phyloP scores from a whole-genome alignment of 1,140 invertebrate species.

The Orussus abietinus region DNA sequence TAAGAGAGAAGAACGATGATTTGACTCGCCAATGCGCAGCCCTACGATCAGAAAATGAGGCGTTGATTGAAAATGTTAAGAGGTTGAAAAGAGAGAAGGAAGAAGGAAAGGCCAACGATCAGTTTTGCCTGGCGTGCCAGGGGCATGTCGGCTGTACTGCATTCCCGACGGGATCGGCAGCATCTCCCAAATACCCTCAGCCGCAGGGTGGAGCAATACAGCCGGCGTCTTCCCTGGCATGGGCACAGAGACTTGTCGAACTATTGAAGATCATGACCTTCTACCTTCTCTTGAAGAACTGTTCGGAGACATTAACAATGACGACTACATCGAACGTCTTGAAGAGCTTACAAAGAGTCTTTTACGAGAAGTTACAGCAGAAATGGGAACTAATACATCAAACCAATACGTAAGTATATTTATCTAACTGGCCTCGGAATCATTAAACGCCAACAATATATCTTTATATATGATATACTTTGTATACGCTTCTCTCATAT shows the following conservation, averaged over 20 bases:
- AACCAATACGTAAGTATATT: slow-evolving; percentile 53
- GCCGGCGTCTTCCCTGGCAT: slow-evolving; percentile 55
- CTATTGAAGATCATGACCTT: slow-evolving; percentile 67
- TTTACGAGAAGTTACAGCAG: slow-evolving; percentile 73
- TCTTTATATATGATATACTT: slow-evolving; percentile 3
- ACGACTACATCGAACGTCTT: slow-evolving; percentile 65
- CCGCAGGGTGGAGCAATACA: slow-evolving; percentile 71
- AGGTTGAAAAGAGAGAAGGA: slow-evolving; percentile 56
- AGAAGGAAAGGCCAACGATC: slow-evolving; percentile 44
- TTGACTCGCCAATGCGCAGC: slow-evolving; percentile 63
- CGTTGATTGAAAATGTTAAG: slow-evolving; percentile 61
- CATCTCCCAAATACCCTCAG: slow-evolving; percentile 70
- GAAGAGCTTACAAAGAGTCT: slow-evolving; percentile 76
- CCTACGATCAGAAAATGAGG: slow-evolving; percentile 63
- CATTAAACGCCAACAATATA: not conserved
- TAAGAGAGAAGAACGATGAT: slow-evolving; percentile 64
- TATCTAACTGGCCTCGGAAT: not conserved
- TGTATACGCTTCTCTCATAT: slow-evolving; percentile 20
- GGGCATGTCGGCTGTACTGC: slow-evolving; percentile 57
- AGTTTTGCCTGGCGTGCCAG: slow-evolving; percentile 51
- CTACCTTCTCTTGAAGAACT: slow-evolving; percentile 77
- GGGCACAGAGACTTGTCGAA: slow-evolving; percentile 39
- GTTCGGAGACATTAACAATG: slow-evolving; percentile 64
- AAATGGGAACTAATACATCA: slow-evolving; percentile 63
- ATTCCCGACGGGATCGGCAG: slow-evolving; percentile 67